Percentiles rank a stretch among this genome's conserved stretches.
Conservation (phyloP, 2,888 invertebrate genomes). For the Pherbina coryleti region DNA sequence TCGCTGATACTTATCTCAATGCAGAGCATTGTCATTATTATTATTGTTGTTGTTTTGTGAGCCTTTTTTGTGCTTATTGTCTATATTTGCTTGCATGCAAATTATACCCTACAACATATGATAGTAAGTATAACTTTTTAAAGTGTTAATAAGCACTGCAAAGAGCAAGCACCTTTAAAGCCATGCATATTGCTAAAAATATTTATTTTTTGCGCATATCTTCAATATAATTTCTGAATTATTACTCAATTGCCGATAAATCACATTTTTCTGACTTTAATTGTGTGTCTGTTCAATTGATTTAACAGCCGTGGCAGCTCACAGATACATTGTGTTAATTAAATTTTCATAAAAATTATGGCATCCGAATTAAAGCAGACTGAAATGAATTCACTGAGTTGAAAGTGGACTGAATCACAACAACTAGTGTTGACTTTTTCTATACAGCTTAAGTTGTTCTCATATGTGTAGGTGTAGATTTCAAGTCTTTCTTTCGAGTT, state of each 20-base stretch:
- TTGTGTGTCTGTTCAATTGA: neutral
- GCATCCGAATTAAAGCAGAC: too few relatives aligned
- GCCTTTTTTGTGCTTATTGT: neutral
- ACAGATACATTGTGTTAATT: too few relatives aligned
- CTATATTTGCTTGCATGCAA: neutral
- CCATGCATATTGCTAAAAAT: neutral
- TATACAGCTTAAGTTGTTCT: neutral
- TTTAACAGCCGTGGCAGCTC: neutral
- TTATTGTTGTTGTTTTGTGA: slow-evolving; percentile 47
- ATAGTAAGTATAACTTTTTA: too few relatives aligned
- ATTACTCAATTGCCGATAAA: slow-evolving; percentile 10
- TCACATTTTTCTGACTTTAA: neutral
- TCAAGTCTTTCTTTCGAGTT: neutral
- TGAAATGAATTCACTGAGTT: neutral
- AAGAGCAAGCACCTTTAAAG: neutral
- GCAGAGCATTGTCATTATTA: slow-evolving; percentile 43
- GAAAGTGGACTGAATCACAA: neutral
- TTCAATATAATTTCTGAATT: neutral
- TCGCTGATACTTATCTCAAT: slow-evolving; percentile 65
- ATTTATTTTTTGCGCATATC: neutral
- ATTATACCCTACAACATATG: too few relatives aligned
- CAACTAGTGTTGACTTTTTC: neutral
- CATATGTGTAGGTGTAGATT: too few relatives aligned
- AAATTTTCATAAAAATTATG: too few relatives aligned
- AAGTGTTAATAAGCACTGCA: neutral